A percentile compares a stretch with the other conserved stretches of the same genome.
Conservation (phyloP, 2,797 vertebrate species). For the Hozukius guyotensis region DNA sequence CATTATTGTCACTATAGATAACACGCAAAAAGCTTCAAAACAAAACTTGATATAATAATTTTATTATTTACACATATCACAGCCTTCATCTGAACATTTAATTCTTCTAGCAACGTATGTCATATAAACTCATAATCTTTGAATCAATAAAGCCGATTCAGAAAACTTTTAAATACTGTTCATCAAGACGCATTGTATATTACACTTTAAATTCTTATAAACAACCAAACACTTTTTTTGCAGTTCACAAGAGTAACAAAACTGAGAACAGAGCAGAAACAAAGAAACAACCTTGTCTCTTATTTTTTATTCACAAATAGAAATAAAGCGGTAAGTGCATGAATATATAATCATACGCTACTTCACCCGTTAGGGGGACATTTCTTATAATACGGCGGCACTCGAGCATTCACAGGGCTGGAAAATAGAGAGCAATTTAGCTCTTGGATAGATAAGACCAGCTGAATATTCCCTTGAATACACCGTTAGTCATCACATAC, state of each 20-base stretch:
- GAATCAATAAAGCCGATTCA: too few species aligned
- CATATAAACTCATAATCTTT: too few species aligned
- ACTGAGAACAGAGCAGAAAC: background rate
- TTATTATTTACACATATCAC: too few species aligned
- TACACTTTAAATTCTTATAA: background rate
- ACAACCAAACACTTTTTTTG: background rate
- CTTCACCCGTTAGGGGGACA: conserved; percentile 25
- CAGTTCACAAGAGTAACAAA: background rate
- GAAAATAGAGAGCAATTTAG: conserved; percentile 65
- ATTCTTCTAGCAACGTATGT: too few species aligned
- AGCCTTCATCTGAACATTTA: too few species aligned
- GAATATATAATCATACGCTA: conserved; percentile 58
- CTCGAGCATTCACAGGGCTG: conserved; percentile 50
- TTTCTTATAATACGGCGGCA: conserved; percentile 43
- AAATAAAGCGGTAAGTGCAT: conserved; percentile 52
- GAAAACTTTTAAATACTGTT: too few species aligned
- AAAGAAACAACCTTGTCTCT: background rate
- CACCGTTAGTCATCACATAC: conserved; percentile 64
- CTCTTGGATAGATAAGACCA: conserved; percentile 56
- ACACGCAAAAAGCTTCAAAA: too few species aligned
- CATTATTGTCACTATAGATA: too few species aligned
- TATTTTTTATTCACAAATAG: conserved; percentile 23
- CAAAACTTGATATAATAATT: too few species aligned
- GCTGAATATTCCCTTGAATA: conserved; percentile 61
- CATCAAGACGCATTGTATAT: background rate